Evolutionary conservation across 2,113 vertebrate species (phyloP).

Genomic region (Xiphias gladius): DNA sequence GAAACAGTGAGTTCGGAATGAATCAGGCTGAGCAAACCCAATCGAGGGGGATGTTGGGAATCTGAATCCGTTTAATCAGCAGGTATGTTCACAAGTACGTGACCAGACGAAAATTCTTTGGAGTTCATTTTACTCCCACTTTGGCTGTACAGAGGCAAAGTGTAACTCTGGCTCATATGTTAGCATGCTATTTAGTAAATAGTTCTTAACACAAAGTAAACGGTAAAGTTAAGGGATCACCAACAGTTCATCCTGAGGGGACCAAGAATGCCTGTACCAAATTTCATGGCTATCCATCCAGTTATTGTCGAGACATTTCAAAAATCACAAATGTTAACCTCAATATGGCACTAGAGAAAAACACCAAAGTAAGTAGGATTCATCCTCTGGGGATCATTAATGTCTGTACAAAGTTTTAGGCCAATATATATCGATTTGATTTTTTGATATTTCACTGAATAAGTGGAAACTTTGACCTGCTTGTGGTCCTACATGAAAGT

Average conservation of each 20-base stretch:
- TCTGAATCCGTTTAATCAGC: constrained; percentile 59
- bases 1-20: constrained; percentile 59
- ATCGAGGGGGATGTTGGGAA: constrained; percentile 34
- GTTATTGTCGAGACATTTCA: background rate
- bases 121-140: background rate
- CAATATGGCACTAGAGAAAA: background rate
- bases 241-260: background rate
- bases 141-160: background rate
- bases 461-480: background rate
- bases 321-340: background rate
- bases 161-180: background rate
- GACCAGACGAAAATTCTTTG: background rate
- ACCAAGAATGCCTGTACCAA: no score
- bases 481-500: background rate
- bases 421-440: background rate
- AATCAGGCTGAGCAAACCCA: constrained; percentile 52
- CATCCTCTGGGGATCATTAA: background rate
- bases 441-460: background rate
- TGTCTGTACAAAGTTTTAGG: background rate
- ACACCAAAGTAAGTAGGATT: background rate
- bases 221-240: background rate
- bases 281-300: background rate
- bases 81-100: constrained; percentile 51
- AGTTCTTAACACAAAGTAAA: background rate
- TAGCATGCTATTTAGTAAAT: background rate